phyloP scores from a whole-genome alignment of 1,140 invertebrate species.

The Psilanteris sp. region DNA sequence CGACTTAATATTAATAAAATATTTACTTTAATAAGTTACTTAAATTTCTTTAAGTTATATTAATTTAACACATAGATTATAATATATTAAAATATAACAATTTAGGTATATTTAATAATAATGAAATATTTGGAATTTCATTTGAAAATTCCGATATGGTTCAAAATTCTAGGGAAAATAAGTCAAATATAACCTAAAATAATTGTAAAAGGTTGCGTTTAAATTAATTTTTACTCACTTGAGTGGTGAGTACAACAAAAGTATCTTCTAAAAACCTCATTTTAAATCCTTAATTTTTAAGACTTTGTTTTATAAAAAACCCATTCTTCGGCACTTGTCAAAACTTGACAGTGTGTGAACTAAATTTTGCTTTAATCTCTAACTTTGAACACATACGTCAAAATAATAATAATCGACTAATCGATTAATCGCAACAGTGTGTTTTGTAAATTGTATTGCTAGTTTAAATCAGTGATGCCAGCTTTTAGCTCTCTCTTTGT shows the following conservation, averaged over 20 bases:
- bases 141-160: conserved; percentile 25
- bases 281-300: conserved; percentile 59
- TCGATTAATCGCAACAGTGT: conserved; percentile 2
- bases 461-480: too few species aligned
- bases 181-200: conserved; percentile 24
- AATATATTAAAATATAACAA: too few species aligned
- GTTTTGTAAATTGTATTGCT: too few species aligned
- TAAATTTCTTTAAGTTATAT: too few species aligned
- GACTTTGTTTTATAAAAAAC: conserved; percentile 27
- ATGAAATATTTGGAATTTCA: background rate
- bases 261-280: conserved; percentile 87
- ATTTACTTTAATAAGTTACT: too few species aligned
- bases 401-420: conserved; percentile 48
- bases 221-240: conserved; percentile 77
- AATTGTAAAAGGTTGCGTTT: background rate
- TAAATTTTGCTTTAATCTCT: background rate
- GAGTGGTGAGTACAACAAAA: conserved; percentile 84
- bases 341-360: conserved; percentile 37
- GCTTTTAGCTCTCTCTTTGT: too few species aligned
- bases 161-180: conserved; percentile 20
- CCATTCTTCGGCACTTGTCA: conserved; percentile 42
- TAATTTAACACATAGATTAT: too few species aligned
- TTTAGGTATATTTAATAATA: too few species aligned
- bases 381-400: conserved; percentile 42
- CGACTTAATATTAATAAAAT: too few species aligned